These are phyloP conservation scores for Monochamus saltuarius DNA, from an alignment of 1,140 invertebrate genomes.

Conservation along the genomic window DNA sequence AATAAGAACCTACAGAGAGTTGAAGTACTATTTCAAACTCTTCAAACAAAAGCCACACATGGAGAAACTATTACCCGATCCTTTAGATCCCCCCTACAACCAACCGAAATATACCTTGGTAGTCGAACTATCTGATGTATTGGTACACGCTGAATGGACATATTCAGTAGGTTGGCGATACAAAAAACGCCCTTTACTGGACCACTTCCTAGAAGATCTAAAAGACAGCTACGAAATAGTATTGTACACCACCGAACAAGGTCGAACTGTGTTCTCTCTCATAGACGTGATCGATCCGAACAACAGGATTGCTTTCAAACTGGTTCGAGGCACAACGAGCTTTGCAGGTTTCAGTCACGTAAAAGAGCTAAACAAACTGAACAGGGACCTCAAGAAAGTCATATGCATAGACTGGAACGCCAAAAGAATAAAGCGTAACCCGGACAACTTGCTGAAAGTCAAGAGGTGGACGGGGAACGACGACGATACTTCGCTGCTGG, in stretches of 20 bases:
- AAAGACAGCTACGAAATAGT: constrained; percentile 94
- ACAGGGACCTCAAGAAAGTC: constrained; percentile 92
- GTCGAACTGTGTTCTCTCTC: constrained; percentile 82
- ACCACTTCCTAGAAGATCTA: constrained; percentile 92
- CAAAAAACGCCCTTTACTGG: constrained; percentile 93
- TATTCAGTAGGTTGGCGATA: constrained; percentile 77
- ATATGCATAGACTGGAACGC: constrained; percentile 96
- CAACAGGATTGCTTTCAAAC: constrained; percentile 81
- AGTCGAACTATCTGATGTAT: constrained; percentile 91
- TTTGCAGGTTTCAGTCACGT: constrained; percentile 94
- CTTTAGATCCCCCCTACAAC: constrained; percentile 83
- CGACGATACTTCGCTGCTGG: constrained; percentile 83
- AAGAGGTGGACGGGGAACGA: constrained; percentile 93
- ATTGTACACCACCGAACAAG: constrained; percentile 92
- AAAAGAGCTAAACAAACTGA: constrained; percentile 92
- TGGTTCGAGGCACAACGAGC: constrained; percentile 94
- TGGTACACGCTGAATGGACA: constrained; percentile 99
- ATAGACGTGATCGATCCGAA: constrained; percentile 91
- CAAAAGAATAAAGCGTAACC: constrained; percentile 83
- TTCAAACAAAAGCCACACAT: constrained; percentile 88
- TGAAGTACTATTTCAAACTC: constrained; percentile 67
- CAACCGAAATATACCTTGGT: constrained; percentile 97
- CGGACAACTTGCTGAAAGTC: constrained; percentile 83
- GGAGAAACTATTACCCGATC: constrained; percentile 91
- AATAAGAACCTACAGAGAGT: constrained; percentile 68